Evolutionary conservation across 2,113 vertebrate genomes (phyloP).

Genomic region (Zosterops pallidus): DNA sequence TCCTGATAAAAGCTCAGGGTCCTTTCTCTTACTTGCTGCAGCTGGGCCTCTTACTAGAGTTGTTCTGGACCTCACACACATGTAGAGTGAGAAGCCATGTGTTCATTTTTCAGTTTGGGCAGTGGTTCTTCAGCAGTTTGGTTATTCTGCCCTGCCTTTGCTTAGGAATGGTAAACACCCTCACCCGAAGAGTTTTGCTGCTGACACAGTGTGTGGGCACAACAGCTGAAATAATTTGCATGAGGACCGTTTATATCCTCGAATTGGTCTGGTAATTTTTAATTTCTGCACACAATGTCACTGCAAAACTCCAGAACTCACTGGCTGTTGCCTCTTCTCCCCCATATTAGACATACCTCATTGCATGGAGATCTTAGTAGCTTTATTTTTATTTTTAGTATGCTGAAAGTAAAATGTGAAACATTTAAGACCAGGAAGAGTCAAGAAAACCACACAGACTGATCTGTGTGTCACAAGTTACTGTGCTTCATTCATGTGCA

Average conservation of each 20-base stretch:
- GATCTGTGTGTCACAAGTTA: background rate
- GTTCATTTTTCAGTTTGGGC: background rate
- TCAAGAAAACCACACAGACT: background rate
- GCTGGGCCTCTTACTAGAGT: background rate
- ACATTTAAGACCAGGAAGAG: background rate
- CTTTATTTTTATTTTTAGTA: background rate
- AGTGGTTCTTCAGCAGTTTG: background rate
- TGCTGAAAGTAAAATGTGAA: background rate
- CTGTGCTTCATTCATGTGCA: background rate
- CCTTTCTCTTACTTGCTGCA: background rate
- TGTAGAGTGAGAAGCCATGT: background rate
- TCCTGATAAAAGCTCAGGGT: background rate
- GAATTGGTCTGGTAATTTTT: background rate
- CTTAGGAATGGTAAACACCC: background rate
- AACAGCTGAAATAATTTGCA: constrained; percentile 28
- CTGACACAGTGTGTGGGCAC: background rate
- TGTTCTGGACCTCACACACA: background rate
- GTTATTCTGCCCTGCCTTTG: background rate
- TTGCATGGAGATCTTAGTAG: background rate
- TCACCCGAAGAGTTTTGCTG: background rate
- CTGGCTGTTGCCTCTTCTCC: background rate
- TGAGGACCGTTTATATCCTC: constrained; percentile 42
- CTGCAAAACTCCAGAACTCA: background rate
- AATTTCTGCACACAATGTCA: background rate
- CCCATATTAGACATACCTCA: background rate